Evolutionary conservation across 1,140 invertebrate species (phyloP), one percentile per base, ranked within the genome.

Genomic region (Micrasema minimum): DNA sequence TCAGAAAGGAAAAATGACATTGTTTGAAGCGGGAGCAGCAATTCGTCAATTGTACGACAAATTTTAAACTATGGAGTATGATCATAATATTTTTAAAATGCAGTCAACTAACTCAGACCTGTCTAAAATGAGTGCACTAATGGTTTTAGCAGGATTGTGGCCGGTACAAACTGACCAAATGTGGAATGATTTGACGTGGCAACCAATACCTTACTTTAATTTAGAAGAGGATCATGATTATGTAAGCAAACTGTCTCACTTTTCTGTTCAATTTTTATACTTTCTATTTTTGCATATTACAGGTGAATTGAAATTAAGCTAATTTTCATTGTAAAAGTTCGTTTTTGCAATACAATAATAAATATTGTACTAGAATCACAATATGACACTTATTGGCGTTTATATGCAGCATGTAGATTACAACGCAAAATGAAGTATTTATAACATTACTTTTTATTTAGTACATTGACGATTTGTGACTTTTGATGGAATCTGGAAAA

Each of bases 21-120:
- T 75, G 70, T 75, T 66, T 48, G 26, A 75, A 35, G 57, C 55
- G 10, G 70, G 73, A 26, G 48, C 72, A 55, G 41, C 65, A 45
- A 59, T 74, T 48, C 51, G 70, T 51, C 69, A 46, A 18, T 31
- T 48, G n/a, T 75, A 75, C 22, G 53, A 76, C 50, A 38, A 65
- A n/a, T 75, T 75, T 35, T 22, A 72, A n/a, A 35, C 61, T 9
- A 66, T 23, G 46, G 62, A 51, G 9, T 75, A 75, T 38, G 9
- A 43, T 12, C 70, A 66, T 81, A 80, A 81, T 10, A 79, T 78
- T 37, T 81, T 79, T 46, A 79, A 81, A 5, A 82, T 83, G 0
- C 88, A 90, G 79, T 89, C 90, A 48, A 93, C 93, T 0, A 90
- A 90, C 72, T 88, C 88, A 0, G 90, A 94, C 77, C 80, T 94